Evolutionary conservation across 37 sponge, comb jelly and placozoan genomes (phyloP).

Genomic region (Cliona cf. orientalis): DNA sequence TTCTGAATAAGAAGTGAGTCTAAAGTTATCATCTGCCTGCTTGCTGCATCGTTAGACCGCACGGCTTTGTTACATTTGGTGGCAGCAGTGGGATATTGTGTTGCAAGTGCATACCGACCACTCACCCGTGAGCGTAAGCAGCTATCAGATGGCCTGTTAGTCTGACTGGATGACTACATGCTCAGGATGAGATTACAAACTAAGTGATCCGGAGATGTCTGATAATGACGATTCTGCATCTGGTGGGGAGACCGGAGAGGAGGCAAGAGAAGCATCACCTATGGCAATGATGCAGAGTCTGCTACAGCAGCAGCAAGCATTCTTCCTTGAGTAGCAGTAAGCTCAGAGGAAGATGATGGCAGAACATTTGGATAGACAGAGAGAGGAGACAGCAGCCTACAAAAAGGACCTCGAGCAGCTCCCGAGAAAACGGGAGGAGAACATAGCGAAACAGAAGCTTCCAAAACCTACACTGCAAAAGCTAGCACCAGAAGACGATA

Average conservation of each 20-base stretch:
- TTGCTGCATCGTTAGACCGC: no score
- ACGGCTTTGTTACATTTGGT: conserved; percentile 22
- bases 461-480: neutral
- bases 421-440: neutral
- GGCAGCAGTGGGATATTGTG: conserved; percentile 12
- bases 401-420: neutral
- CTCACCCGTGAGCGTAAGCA: neutral
- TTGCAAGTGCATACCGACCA: neutral
- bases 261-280: no score
- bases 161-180: no score
- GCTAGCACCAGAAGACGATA: neutral
- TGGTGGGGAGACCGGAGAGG: no score
- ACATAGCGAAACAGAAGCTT: neutral
- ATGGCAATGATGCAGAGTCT: conserved; percentile 5
- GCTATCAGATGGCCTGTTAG: neutral
- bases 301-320: neutral
- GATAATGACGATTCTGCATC: neutral
- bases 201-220: neutral
- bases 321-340: neutral
- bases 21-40: no score
- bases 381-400: neutral
- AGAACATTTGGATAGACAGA: neutral
- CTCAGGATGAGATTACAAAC: neutral
- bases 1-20: no score
- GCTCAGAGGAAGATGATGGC: neutral